Percentiles rank a stretch among this genome's conserved stretches.
These are phyloP conservation scores for Tamias sibiricus DNA, from an alignment of 2,113 vertebrate genomes.

Conservation along the genomic window DNA sequence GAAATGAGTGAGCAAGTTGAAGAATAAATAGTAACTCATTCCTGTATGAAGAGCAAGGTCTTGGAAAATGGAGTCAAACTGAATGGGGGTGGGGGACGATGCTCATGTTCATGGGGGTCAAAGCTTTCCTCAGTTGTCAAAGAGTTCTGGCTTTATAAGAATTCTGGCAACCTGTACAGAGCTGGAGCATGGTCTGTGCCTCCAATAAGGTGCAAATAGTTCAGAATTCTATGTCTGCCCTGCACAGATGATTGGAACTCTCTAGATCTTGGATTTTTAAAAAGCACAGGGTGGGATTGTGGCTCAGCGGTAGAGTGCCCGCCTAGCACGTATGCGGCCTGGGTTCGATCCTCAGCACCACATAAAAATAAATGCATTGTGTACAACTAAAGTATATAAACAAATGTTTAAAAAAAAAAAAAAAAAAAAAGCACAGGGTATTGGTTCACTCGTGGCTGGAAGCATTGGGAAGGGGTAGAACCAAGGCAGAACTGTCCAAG, in stretches of 20 bases:
- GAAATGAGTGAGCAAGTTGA: background rate
- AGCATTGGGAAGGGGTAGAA: background rate
- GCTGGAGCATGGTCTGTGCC: background rate
- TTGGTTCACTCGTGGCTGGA: background rate
- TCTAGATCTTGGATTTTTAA: background rate
- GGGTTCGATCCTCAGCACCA: too few relatives aligned
- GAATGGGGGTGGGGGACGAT: background rate
- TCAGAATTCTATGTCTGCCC: slow-evolving; percentile 19
- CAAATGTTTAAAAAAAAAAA: too few relatives aligned
- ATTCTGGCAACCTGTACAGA: background rate
- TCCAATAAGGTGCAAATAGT: background rate
- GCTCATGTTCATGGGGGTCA: background rate
- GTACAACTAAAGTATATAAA: too few relatives aligned
- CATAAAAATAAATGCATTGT: too few relatives aligned
- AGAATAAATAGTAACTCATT: background rate
- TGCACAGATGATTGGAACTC: slow-evolving; percentile 7
- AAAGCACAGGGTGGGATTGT: background rate
- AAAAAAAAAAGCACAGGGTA: background rate
- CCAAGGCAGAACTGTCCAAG: background rate
- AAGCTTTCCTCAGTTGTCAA: background rate
- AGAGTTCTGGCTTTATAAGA: background rate
- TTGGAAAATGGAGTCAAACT: background rate
- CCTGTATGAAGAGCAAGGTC: background rate
- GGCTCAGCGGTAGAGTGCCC: too few relatives aligned
- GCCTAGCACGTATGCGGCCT: too few relatives aligned